Evolutionary conservation across 2,888 invertebrate species (phyloP).

Genomic region (Rhagium mordax): DNA sequence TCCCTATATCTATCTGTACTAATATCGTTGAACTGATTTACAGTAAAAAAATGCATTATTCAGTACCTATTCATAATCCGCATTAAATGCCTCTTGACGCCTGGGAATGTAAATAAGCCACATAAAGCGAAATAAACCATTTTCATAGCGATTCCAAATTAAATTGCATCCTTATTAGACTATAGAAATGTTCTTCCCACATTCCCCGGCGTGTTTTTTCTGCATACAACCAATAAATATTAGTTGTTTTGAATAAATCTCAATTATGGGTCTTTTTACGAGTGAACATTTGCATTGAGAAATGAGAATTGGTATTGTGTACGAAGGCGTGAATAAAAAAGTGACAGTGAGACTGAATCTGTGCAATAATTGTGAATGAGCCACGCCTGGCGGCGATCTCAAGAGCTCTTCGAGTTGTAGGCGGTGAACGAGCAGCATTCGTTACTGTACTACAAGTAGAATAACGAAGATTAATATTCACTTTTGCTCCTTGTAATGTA

Average conservation of each 20-base stretch:
- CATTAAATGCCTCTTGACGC: neutral
- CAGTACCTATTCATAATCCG: neutral
- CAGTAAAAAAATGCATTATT: neutral
- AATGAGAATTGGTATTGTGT: conserved; percentile 47
- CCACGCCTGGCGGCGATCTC: conserved; percentile 55
- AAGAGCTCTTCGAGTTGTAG: conserved; percentile 54
- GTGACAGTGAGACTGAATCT: conserved; percentile 49
- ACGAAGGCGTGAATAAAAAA: conserved; percentile 40
- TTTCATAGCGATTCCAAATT: conserved; percentile 10
- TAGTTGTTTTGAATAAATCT: conserved; percentile 48
- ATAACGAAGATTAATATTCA: conserved; percentile 64
- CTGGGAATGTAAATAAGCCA: neutral
- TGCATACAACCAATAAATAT: conserved; percentile 27
- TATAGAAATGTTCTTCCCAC: conserved; percentile 21
- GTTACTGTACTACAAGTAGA: conserved; percentile 61
- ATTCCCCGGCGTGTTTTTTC: conserved; percentile 10
- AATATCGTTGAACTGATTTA: neutral
- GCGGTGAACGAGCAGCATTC: conserved; percentile 57
- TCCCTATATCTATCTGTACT: too few relatives aligned
- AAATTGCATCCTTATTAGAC: conserved; percentile 3
- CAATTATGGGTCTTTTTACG: conserved; percentile 51
- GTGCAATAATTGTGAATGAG: conserved; percentile 55
- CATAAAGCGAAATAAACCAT: conserved; percentile 15
- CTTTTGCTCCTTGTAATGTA: conserved; percentile 51
- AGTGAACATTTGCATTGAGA: conserved; percentile 50